Evolutionary conservation across 2,113 vertebrate genomes (phyloP).

Genomic region (Labrus mixtus): DNA sequence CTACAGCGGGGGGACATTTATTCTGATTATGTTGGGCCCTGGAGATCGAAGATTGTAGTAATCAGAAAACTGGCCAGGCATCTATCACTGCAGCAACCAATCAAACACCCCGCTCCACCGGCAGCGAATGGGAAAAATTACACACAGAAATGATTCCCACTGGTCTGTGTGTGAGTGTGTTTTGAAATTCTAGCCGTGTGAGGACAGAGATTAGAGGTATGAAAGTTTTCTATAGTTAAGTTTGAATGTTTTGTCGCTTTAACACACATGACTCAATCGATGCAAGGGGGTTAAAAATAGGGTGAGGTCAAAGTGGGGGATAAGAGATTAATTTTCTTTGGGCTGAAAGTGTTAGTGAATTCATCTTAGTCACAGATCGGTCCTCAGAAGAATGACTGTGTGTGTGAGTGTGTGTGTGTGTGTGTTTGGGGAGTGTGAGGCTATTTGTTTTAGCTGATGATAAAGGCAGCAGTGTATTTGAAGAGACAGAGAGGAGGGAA

Average conservation of each 20-base stretch:
- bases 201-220: constrained; percentile 35
- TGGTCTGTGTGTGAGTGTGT: constrained; percentile 42
- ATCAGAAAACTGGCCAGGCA: constrained; percentile 86
- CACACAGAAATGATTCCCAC: constrained; percentile 82
- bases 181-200: constrained; percentile 32
- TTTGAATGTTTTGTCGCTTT: constrained; percentile 18
- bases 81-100: constrained; percentile 86
- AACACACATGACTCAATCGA: constrained; percentile 4
- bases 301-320: background rate
- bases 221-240: constrained; percentile 9
- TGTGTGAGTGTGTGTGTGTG: constrained; percentile 11
- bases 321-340: constrained; percentile 12
- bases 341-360: constrained; percentile 13
- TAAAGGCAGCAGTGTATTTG: constrained; percentile 77
- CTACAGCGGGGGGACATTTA: constrained; percentile 80
- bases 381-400: constrained; percentile 37
- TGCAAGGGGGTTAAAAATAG: background rate
- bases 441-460: constrained; percentile 82
- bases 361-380: constrained; percentile 9
- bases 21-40: constrained; percentile 83
- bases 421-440: constrained; percentile 45
- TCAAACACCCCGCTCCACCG: constrained; percentile 76
- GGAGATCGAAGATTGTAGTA: constrained; percentile 85
- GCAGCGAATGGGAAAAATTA: constrained; percentile 77
- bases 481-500: constrained; percentile 75